Percentiles rank a stretch among this genome's conserved stretches.
These are phyloP conservation scores for Agrotis puta DNA, from an alignment of 2,888 invertebrate genomes.

Conservation along the genomic window DNA sequence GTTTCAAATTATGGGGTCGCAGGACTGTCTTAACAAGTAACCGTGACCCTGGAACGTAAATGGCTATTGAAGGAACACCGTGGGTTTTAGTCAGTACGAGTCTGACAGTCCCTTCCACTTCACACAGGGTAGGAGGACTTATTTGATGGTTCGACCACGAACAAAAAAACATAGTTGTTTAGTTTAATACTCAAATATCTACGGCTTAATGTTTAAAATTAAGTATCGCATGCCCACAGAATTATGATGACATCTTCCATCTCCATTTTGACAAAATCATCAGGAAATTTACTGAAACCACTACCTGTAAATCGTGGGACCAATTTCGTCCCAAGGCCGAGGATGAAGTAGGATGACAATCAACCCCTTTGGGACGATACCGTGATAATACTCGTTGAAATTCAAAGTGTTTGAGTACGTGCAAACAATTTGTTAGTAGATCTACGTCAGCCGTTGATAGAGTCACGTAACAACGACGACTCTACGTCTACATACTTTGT, in stretches of 20 bases:
- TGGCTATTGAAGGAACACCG: too few species aligned
- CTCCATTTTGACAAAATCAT: not conserved
- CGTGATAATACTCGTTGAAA: conserved; percentile 36
- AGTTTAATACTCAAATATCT: too few species aligned
- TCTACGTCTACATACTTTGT: conserved; percentile 30
- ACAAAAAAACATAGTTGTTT: too few species aligned
- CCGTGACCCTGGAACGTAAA: too few species aligned
- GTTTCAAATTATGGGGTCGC: too few species aligned
- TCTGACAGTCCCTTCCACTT: too few species aligned
- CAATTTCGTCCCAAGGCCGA: not conserved
- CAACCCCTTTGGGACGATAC: conserved; percentile 4
- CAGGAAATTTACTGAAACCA: not conserved
- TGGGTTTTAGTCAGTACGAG: too few species aligned
- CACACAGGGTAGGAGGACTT: too few species aligned
- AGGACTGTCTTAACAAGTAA: too few species aligned
- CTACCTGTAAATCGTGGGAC: not conserved
- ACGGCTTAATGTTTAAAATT: too few species aligned
- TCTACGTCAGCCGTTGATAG: conserved; percentile 45
- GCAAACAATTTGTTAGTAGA: conserved; percentile 56
- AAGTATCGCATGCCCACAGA: too few species aligned
- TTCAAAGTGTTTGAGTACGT: conserved; percentile 57
- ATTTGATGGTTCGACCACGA: too few species aligned
- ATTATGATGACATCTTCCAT: not conserved
- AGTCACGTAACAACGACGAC: conserved; percentile 58
- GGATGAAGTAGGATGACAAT: conserved; percentile 10